Percentiles rank a stretch among this genome's conserved stretches.
Conservation (phyloP, 2,888 invertebrate genomes). For the Nomada goodeniana region DNA sequence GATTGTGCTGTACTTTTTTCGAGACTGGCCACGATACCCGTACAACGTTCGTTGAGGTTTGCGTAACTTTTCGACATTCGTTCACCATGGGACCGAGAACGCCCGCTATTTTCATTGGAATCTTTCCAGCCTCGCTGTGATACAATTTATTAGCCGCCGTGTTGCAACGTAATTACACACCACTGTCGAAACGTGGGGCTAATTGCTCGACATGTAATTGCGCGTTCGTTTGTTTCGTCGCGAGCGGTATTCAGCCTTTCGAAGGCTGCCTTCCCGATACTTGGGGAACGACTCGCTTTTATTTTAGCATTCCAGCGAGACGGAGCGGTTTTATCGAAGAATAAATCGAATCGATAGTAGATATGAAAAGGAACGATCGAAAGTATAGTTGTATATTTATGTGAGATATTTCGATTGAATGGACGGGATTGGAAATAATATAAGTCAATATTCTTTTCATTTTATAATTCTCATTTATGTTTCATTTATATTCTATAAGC, state of each 20-base stretch:
- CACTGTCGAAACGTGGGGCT: conserved; percentile 8
- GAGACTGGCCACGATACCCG: neutral
- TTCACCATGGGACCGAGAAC: neutral
- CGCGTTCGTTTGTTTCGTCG: conserved; percentile 21
- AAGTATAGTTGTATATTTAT: no score
- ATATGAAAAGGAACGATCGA: no score
- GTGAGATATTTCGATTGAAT: no score
- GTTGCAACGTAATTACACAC: conserved; percentile 32
- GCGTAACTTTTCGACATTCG: conserved; percentile 5
- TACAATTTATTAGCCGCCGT: conserved; percentile 36
- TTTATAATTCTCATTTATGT: neutral
- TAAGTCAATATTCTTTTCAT: neutral
- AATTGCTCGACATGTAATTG: conserved; percentile 29
- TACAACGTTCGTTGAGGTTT: neutral
- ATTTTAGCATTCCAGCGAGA: no score
- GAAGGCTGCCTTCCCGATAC: neutral
- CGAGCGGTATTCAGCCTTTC: neutral
- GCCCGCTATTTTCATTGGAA: conserved; percentile 37
- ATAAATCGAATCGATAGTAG: no score
- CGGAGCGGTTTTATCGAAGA: no score
- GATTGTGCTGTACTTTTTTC: conserved; percentile 16
- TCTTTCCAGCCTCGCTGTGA: conserved; percentile 21
- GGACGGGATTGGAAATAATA: no score
- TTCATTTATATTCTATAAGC: neutral
- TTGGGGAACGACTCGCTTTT: neutral